These are phyloP conservation scores for Scolanthus callimorphus DNA, from an alignment of 92 coral and sea anemone species.

Conservation along the genomic window DNA sequence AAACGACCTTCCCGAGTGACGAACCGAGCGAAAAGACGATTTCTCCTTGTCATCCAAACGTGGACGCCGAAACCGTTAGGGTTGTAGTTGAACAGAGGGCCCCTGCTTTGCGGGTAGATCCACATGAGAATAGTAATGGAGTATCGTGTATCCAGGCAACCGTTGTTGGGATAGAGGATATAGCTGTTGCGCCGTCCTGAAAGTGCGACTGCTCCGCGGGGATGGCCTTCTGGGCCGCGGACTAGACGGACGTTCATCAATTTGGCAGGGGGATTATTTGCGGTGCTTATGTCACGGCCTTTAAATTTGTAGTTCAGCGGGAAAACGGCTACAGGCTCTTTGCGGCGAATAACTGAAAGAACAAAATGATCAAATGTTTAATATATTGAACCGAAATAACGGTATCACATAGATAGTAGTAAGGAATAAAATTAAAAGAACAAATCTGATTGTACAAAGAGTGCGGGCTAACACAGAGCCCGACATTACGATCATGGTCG, in stretches of 20 bases:
- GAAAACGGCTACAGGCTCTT: conserved; percentile 42
- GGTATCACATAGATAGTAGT: no score
- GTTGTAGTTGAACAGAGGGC: conserved; percentile 59
- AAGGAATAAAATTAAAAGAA: no score
- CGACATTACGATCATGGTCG: no score
- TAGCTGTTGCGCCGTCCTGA: conserved; percentile 44
- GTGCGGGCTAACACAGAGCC: no score
- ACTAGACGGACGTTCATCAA: conserved; percentile 28
- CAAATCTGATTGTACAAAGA: no score
- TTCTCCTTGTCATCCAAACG: conserved; percentile 19
- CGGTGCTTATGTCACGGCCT: conserved; percentile 22
- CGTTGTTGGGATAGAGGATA: conserved; percentile 42
- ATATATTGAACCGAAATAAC: no score
- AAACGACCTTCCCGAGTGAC: conserved; percentile 18
- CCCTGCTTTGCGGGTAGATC: conserved; percentile 50
- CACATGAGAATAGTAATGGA: conserved; percentile 56
- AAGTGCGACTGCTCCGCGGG: conserved; percentile 39
- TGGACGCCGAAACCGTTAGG: conserved; percentile 16
- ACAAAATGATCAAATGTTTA: no score
- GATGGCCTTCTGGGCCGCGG: conserved; percentile 36
- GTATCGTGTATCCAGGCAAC: conserved; percentile 46
- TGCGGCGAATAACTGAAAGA: conserved; percentile 29
- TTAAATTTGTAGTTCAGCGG: conserved; percentile 23
- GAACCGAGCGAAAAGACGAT: conserved; percentile 34
- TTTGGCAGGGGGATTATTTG: conserved; percentile 40